These are phyloP conservation scores for Oreortyx pictus DNA, from an alignment of 2,797 vertebrate species.

Conservation along the genomic window DNA sequence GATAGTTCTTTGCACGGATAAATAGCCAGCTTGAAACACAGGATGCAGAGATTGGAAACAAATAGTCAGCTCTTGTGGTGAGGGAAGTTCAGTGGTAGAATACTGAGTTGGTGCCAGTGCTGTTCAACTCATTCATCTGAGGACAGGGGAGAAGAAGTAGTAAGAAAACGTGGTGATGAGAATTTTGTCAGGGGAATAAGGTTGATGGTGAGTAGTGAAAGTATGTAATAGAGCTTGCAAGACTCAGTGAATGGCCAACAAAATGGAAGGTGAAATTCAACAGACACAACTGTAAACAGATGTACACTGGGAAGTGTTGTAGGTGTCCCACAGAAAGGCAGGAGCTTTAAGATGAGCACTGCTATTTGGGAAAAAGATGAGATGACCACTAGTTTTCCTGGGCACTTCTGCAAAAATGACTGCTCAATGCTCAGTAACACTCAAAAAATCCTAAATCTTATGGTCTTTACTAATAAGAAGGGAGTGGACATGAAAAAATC, in stretches of 20 bases:
- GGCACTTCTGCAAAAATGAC: background rate
- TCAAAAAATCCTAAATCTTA: fast-evolving
- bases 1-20: background rate
- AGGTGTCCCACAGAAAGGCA: background rate
- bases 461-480: background rate
- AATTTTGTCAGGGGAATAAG: background rate
- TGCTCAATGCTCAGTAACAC: background rate
- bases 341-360: background rate
- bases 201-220: background rate
- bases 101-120: background rate
- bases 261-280: slow-evolving; percentile 17
- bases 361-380: background rate
- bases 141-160: background rate
- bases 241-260: slow-evolving; percentile 6
- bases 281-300: background rate
- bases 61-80: background rate
- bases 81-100: background rate
- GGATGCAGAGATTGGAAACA: background rate
- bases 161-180: slow-evolving; percentile 7
- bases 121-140: background rate
- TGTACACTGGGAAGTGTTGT: background rate
- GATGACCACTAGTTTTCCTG: background rate
- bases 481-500: background rate
- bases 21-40: background rate
- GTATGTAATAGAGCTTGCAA: slow-evolving; percentile 2